A percentile compares a stretch with the other conserved stretches of the same genome.
These are phyloP conservation scores for Echiichthys vipera DNA, from an alignment of 2,797 vertebrate genomes.

Conservation along the genomic window DNA sequence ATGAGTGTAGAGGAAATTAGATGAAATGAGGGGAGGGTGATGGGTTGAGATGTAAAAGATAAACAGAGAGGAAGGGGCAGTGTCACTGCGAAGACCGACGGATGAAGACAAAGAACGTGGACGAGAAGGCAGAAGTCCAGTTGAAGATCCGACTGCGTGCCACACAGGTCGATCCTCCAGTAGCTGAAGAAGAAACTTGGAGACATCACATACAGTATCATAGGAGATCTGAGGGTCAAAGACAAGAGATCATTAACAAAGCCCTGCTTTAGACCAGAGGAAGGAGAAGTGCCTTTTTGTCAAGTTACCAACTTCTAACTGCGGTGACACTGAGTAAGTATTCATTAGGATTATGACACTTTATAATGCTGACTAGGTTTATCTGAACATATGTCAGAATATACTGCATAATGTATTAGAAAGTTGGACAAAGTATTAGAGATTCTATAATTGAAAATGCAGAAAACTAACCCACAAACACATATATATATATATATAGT, in stretches of 20 bases:
- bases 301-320: conserved; percentile 49
- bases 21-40: conserved; percentile 69
- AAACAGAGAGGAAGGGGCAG: conserved; percentile 60
- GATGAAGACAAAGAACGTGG: conserved; percentile 56
- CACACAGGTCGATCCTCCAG: conserved; percentile 39
- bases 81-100: conserved; percentile 55
- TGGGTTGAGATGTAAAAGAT: conserved; percentile 72
- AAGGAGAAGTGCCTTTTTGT: conserved; percentile 62
- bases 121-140: conserved; percentile 57
- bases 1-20: conserved; percentile 78
- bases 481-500: no score
- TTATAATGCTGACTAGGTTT: background rate
- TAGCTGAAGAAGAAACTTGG: conserved; percentile 12
- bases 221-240: conserved; percentile 24
- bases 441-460: background rate
- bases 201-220: conserved; percentile 14
- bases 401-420: background rate
- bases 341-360: background rate
- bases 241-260: conserved; percentile 9
- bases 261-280: conserved; percentile 21
- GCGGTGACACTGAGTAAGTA: conserved; percentile 68
- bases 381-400: background rate
- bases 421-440: background rate
- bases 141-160: conserved; percentile 51
- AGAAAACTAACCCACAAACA: background rate